Percentiles rank a stretch among this genome's conserved stretches.
Evolutionary conservation across 2,797 vertebrate genomes (phyloP).

Genomic region (Schizopygopsis pylzovi): DNA sequence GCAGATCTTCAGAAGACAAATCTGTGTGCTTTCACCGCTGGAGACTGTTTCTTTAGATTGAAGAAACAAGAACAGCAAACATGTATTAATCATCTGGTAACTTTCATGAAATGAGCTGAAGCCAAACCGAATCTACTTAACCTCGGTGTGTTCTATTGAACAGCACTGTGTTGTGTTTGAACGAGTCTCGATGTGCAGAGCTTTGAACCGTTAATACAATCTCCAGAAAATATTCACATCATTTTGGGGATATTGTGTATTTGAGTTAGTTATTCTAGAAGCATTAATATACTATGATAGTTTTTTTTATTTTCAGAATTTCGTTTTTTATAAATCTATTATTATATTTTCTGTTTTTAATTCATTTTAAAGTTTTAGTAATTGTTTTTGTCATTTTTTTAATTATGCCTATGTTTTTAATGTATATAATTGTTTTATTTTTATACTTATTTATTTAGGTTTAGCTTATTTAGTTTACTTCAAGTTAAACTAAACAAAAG

Average conservation of each 20-base stretch:
- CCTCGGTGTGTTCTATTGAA: background rate
- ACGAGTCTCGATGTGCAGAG: background rate
- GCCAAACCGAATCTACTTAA: background rate
- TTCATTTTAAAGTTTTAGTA: background rate
- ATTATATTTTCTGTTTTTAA: background rate
- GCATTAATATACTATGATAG: background rate
- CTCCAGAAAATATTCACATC: background rate
- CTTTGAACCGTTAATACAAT: background rate
- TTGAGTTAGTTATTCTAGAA: background rate
- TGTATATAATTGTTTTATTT: background rate
- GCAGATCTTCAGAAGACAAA: constrained; percentile 76
- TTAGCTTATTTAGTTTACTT: background rate
- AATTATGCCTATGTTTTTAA: background rate
- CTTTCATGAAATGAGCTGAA: background rate
- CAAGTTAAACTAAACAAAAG: background rate
- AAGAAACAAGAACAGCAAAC: constrained; percentile 1
- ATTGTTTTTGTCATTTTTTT: background rate
- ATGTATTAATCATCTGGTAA: background rate
- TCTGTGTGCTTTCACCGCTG: constrained; percentile 48
- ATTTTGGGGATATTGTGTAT: background rate
- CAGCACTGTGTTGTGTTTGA: background rate
- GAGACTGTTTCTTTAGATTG: constrained; percentile 47
- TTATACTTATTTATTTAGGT: background rate
- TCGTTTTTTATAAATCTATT: background rate
- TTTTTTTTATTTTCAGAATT: background rate